These are phyloP conservation scores for Andrena praecox DNA, from an alignment of 2,888 invertebrate species.

Conservation along the genomic window DNA sequence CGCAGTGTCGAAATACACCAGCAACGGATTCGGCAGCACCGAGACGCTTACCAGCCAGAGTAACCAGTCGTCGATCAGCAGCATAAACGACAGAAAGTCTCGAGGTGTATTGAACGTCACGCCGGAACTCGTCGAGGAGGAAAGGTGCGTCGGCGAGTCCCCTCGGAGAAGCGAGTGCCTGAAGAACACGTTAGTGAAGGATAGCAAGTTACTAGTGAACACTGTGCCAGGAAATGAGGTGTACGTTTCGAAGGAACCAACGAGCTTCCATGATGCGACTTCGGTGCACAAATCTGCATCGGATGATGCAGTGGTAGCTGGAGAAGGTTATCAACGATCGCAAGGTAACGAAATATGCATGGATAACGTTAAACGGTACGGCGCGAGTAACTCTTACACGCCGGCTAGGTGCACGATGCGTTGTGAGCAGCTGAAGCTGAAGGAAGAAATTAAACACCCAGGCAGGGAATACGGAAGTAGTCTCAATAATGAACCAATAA, in stretches of 20 bases:
- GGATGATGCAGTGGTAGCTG: background rate
- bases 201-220: slow-evolving; percentile 50
- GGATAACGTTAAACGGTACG: background rate
- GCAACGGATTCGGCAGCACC: slow-evolving; percentile 80
- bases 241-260: background rate
- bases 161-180: background rate
- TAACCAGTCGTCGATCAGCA: slow-evolving; percentile 81
- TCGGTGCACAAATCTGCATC: background rate
- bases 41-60: slow-evolving; percentile 83
- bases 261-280: background rate
- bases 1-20: slow-evolving; percentile 20
- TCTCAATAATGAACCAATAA: background rate
- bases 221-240: slow-evolving; percentile 44
- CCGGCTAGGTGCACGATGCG: background rate
- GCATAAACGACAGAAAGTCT: slow-evolving; percentile 78
- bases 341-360: background rate
- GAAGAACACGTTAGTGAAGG: background rate
- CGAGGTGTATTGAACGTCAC: slow-evolving; percentile 75
- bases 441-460: background rate
- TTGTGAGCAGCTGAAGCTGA: background rate
- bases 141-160: slow-evolving; percentile 1
- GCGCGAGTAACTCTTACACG: background rate
- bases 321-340: background rate
- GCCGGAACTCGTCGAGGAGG: slow-evolving; percentile 66
- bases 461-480: background rate